Percentiles rank a stretch among this genome's conserved stretches.
Conservation (phyloP, 35 echinoderm and acorn worm genomes). For the Apostichopus japonicus region DNA sequence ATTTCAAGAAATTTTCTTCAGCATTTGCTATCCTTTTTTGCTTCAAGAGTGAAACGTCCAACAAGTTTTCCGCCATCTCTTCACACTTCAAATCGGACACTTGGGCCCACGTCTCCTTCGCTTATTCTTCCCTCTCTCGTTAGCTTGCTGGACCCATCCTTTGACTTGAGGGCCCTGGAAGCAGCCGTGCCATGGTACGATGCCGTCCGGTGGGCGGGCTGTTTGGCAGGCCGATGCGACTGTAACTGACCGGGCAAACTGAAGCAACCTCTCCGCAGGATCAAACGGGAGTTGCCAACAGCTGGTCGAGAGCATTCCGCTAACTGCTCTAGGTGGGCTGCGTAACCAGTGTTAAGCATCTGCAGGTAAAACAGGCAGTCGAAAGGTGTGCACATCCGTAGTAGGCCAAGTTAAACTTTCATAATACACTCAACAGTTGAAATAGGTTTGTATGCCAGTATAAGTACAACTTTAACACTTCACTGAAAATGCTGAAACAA, state of each 20-base stretch:
- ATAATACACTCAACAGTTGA: not conserved
- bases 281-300: constrained; percentile 78
- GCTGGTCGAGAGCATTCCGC: constrained; percentile 64
- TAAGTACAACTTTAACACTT: too few species aligned
- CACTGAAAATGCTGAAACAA: too few species aligned
- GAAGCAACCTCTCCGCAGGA: constrained; percentile 88
- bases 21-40: not conserved
- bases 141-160: not conserved
- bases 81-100: constrained; percentile 44
- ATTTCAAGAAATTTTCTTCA: not conserved
- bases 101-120: constrained; percentile 41
- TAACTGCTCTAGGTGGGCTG: constrained; percentile 82
- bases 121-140: constrained; percentile 26
- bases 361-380: constrained; percentile 1
- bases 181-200: constrained; percentile 71
- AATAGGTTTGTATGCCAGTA: too few species aligned
- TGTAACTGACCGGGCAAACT: constrained; percentile 80
- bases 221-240: constrained; percentile 59
- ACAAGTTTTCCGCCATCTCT: not conserved
- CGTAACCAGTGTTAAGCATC: constrained; percentile 84
- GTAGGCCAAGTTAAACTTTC: not conserved
- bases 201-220: constrained; percentile 70
- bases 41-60: not conserved
- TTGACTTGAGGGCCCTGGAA: constrained; percentile 16
- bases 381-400: not conserved